These are phyloP conservation scores for Hydriomena furcata DNA, from an alignment of 2,888 invertebrate genomes.

Conservation along the genomic window DNA sequence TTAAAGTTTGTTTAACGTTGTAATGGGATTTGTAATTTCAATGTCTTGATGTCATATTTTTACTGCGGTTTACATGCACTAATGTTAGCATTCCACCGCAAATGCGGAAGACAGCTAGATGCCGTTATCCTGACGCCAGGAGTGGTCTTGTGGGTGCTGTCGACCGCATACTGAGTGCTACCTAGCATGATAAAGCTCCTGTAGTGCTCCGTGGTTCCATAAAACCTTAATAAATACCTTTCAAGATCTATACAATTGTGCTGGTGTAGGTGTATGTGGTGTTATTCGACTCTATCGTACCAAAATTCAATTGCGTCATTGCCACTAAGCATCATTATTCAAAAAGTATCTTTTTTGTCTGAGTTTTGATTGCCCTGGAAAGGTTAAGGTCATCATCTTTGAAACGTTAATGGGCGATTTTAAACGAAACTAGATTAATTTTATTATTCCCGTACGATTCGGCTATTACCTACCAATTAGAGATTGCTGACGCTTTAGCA, in stretches of 20 bases:
- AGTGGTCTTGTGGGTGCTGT: conserved; percentile 34
- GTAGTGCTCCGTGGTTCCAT: background rate
- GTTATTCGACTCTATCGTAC: conserved; percentile 4
- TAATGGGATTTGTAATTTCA: conserved; percentile 33
- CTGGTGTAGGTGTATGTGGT: background rate
- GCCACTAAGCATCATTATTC: conserved; percentile 12
- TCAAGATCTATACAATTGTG: background rate
- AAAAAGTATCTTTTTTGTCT: conserved; percentile 16
- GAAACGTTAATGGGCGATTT: conserved; percentile 24
- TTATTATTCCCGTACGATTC: conserved; percentile 41
- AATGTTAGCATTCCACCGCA: conserved; percentile 33
- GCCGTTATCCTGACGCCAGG: conserved; percentile 40
- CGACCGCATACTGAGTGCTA: conserved; percentile 27
- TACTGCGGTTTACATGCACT: conserved; percentile 30
- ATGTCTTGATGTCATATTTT: conserved; percentile 27
- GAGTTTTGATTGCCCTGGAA: conserved; percentile 26
- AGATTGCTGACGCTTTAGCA: conserved; percentile 22
- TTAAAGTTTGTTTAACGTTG: conserved; percentile 20
- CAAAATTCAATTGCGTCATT: conserved; percentile 14
- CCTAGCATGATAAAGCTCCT: conserved; percentile 16
- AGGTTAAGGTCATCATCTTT: conserved; percentile 30
- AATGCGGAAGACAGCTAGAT: conserved; percentile 41
- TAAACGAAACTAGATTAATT: conserved; percentile 33
- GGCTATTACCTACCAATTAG: conserved; percentile 53
- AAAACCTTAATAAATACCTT: background rate